Base-by-base conservation (phyloP, 2,113 vertebrate species). In the Laticauda laticaudata region DNA sequence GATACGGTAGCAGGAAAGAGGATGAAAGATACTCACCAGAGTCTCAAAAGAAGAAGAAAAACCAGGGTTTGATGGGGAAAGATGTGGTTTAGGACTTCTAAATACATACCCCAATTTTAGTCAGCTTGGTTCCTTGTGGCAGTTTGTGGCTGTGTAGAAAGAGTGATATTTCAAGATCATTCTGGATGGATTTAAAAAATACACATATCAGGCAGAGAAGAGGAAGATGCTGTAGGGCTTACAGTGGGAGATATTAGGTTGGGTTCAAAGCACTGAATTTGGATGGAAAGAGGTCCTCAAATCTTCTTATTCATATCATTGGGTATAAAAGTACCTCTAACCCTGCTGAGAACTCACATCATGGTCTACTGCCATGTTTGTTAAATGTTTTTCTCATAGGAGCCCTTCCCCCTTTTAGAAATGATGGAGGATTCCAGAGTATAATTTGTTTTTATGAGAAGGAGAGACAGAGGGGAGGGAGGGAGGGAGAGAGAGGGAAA, bases 91-190 rank as follows among this genome's bases (percentile, higher is more conserved):
- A 24, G 26, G 18, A 24, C 15, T 64, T 9, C 85, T n/a, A 39
- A 24, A 55, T 90, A 95, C 93, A 21, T 95, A 96, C 94, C 0
- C 1, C 39, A 88, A 12, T 14, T 34, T 29, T 93, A 55, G 12
- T 75, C 51, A 0, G 86, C 90, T 24, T 26, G 3, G 1, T 1
- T 21, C 26, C 48, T 87, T 5, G 86, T 91, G 54, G 34, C 81
- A 87, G 88, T 88, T 26, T 89, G 59, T 0, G 0, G 48, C 96
- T 96, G 92, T 48, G 94, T 93, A 43, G 12, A 90, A 89, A 96
- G 94, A 29, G 90, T 45, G 92, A 59, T 6, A 91, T 81, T 43
- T 51, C 29, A 54, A 56, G 24, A 21, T n/a, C 8, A n/a, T n/a
- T 48, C 2, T 15, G 45, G 29, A 8, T 7, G n/a, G 26, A 57